phyloP scores from a whole-genome alignment of 2,113 vertebrate genomes.

The Orycteropus afer region DNA sequence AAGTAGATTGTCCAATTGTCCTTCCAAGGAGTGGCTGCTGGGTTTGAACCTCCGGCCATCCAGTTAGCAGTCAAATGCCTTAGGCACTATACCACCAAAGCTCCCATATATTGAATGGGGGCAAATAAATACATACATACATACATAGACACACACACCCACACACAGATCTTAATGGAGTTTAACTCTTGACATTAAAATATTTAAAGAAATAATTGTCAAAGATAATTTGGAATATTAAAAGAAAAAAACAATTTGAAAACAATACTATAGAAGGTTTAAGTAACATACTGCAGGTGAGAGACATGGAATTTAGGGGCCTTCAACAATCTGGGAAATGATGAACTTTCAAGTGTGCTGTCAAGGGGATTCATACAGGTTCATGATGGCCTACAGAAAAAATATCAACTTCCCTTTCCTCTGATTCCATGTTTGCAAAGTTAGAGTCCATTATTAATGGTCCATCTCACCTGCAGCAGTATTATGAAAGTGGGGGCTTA shows the following conservation, averaged over 20 bases:
- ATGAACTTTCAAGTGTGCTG: not conserved
- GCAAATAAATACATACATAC: not conserved
- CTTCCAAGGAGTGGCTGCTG: too few species aligned
- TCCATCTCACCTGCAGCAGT: not conserved
- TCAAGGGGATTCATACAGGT: not conserved
- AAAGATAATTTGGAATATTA: not conserved
- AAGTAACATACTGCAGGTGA: not conserved
- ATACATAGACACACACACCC: too few species aligned
- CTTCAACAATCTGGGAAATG: not conserved
- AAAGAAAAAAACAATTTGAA: not conserved
- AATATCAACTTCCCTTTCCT: not conserved
- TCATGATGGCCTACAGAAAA: not conserved
- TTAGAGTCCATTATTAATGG: not conserved
- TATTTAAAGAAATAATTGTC: not conserved
- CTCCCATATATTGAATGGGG: too few species aligned
- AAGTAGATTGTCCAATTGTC: too few species aligned
- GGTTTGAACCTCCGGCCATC: too few species aligned
- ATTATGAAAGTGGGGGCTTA: not conserved
- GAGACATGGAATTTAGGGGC: not conserved
- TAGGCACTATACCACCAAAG: too few species aligned
- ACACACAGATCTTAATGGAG: not conserved
- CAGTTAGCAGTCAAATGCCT: too few species aligned
- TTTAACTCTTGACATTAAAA: slow-evolving; percentile 39
- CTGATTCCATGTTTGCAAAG: not conserved
- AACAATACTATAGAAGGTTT: not conserved